These are phyloP conservation scores for Bothrops alternatus DNA, from an alignment of 2,797 vertebrate species.

Conservation along the genomic window DNA sequence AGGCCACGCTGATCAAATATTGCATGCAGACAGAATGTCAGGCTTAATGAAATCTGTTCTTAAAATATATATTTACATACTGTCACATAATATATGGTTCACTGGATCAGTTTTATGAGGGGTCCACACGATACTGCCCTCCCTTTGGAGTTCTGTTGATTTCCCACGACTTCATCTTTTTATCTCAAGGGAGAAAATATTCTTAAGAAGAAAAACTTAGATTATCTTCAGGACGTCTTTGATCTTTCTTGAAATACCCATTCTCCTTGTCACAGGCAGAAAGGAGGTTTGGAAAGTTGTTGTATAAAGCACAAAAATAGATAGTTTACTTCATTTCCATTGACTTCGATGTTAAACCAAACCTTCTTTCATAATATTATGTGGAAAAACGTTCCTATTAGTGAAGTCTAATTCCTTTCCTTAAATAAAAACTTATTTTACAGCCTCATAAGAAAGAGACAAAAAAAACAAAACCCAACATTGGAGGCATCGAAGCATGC, in stretches of 20 bases:
- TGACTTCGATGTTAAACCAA: neutral
- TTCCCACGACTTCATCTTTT: neutral
- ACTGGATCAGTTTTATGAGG: neutral
- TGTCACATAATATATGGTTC: neutral
- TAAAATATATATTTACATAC: neutral
- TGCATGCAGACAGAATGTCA: neutral
- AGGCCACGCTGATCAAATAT: neutral
- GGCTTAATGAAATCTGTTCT: neutral
- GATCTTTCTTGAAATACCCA: neutral
- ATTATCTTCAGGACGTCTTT: neutral
- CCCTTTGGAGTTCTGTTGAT: neutral
- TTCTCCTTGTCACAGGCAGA: neutral
- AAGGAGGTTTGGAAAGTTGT: neutral
- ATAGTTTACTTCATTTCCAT: neutral
- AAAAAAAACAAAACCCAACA: neutral
- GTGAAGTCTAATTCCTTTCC: neutral
- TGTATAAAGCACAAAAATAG: neutral
- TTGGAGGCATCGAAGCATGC: neutral
- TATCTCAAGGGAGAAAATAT: neutral
- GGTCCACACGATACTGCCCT: neutral
- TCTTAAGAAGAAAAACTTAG: neutral
- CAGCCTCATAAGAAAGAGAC: conserved; percentile 9
- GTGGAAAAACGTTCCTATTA: neutral
- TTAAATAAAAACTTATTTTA: conserved; percentile 6
- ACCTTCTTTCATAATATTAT: neutral